phyloP scores from a whole-genome alignment of 1,140 invertebrate species.

The Neodiprion fabricii region DNA sequence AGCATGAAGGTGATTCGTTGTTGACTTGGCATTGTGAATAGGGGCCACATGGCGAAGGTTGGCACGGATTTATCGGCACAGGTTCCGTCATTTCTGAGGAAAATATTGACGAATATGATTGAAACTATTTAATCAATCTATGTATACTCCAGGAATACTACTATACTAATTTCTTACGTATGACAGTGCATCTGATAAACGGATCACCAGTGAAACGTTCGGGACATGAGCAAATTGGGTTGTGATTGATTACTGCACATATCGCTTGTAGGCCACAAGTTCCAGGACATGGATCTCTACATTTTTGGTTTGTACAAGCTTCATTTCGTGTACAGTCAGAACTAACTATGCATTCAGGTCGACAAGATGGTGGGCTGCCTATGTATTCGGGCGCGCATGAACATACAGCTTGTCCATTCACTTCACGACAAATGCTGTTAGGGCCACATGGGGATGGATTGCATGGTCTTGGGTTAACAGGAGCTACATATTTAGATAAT shows the following conservation, averaged over 20 bases:
- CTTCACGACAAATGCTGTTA: conserved; percentile 68
- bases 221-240: conserved; percentile 66
- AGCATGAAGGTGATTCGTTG: conserved; percentile 50
- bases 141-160: conserved; percentile 27
- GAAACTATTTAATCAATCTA: conserved; percentile 10
- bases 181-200: conserved; percentile 61
- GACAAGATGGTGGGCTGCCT: conserved; percentile 63
- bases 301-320: conserved; percentile 66
- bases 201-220: conserved; percentile 66
- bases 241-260: conserved; percentile 67
- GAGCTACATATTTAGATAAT: background rate
- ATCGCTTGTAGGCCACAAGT: conserved; percentile 68
- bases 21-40: conserved; percentile 62
- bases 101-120: conserved; percentile 19
- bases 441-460: conserved; percentile 76
- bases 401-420: conserved; percentile 63
- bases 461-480: conserved; percentile 59
- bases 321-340: conserved; percentile 66
- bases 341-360: conserved; percentile 64
- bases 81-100: conserved; percentile 36
- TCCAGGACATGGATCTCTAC: conserved; percentile 68
- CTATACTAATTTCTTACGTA: conserved; percentile 43
- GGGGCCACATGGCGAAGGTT: conserved; percentile 64
- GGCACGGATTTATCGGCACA: conserved; percentile 49
- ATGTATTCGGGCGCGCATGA: conserved; percentile 65